These are phyloP conservation scores for Embidobia sp. DNA, from an alignment of 2,888 invertebrate species.

Conservation along the genomic window DNA sequence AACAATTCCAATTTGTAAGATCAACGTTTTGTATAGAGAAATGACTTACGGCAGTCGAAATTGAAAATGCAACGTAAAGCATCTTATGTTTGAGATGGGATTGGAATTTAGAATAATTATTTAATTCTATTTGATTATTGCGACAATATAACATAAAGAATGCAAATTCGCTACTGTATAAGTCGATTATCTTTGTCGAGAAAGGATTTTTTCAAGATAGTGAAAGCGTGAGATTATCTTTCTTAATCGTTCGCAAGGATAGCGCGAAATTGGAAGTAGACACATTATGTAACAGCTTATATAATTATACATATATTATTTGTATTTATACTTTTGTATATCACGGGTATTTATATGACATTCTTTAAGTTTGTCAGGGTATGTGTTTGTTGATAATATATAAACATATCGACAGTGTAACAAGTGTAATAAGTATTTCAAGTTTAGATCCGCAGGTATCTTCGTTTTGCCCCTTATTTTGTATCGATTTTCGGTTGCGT, in stretches of 20 bases:
- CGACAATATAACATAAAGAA: no score
- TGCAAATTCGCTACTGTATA: no score
- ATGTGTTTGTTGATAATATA: conserved; percentile 69
- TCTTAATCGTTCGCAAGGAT: conserved; percentile 60
- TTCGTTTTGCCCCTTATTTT: conserved; percentile 47
- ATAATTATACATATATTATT: conserved; percentile 72
- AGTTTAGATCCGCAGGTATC: conserved; percentile 74
- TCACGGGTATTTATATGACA: conserved; percentile 65
- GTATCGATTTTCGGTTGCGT: conserved; percentile 15
- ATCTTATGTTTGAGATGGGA: no score
- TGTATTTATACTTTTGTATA: conserved; percentile 56
- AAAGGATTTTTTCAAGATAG: no score
- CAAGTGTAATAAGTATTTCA: conserved; percentile 78
- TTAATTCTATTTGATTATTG: no score
- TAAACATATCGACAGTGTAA: conserved; percentile 80
- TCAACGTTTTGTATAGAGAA: no score
- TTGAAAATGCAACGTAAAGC: no score
- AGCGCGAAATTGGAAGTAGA: conserved; percentile 64
- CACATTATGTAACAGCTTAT: conserved; percentile 75
- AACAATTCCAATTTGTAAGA: no score
- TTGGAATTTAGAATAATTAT: no score
- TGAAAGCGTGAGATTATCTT: no score
- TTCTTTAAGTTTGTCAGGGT: conserved; percentile 74
- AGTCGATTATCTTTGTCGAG: no score
- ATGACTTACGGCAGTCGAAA: no score